Percentiles rank a stretch among this genome's conserved stretches.
These are phyloP conservation scores for Psilopogon haemacephalus DNA, from an alignment of 2,113 vertebrate genomes.

Conservation along the genomic window DNA sequence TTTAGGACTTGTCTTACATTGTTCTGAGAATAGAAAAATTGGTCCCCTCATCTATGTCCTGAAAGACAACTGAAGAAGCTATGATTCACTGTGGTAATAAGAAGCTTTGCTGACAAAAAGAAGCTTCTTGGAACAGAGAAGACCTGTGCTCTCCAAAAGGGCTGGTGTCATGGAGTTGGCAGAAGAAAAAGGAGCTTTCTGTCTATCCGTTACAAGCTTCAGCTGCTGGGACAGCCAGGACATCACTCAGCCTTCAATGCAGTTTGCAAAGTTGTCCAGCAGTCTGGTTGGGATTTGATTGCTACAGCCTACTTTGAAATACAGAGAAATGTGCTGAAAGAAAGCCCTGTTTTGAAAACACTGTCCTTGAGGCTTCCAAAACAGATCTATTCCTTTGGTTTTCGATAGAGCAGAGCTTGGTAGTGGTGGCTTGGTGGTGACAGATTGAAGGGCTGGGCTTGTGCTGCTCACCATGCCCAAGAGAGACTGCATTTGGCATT, in stretches of 20 bases:
- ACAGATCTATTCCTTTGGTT: background rate
- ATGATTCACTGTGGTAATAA: background rate
- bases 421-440: background rate
- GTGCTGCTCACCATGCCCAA: fast-evolving
- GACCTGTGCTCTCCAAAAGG: fast-evolving
- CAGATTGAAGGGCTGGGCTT: background rate
- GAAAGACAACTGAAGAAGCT: background rate
- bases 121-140: background rate
- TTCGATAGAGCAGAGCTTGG: background rate
- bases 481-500: background rate
- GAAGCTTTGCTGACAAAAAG: background rate
- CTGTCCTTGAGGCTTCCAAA: background rate
- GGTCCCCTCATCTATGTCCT: background rate
- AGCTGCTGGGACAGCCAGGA: background rate
- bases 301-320: background rate
- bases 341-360: background rate
- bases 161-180: fast-evolving
- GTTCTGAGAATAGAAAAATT: background rate
- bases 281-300: fast-evolving
- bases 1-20: background rate
- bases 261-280: background rate
- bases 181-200: background rate
- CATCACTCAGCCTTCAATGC: background rate
- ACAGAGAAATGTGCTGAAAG: background rate
- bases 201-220: background rate